phyloP scores from a whole-genome alignment of 2,888 invertebrate genomes.

The Tholera decimalis region DNA sequence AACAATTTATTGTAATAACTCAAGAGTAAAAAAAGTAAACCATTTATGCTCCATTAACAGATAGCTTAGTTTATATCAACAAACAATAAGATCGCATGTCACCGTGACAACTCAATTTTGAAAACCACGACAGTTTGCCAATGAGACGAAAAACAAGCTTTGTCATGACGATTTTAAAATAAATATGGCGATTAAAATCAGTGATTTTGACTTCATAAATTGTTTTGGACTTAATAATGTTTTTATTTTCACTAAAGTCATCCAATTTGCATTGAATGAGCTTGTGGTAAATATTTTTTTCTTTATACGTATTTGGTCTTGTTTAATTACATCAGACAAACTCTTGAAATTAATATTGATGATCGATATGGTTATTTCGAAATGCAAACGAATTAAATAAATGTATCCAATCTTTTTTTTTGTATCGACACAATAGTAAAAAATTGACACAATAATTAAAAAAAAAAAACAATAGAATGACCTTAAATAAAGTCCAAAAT shows the following conservation, averaged over 20 bases:
- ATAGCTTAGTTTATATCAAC: conserved; percentile 34
- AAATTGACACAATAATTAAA: no score
- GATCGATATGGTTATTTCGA: neutral
- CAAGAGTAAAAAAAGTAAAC: conserved; percentile 42
- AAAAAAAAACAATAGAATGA: no score
- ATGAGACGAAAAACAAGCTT: conserved; percentile 28
- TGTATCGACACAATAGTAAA: no score
- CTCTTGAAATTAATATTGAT: neutral
- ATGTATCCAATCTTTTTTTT: no score
- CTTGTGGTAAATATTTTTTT: neutral
- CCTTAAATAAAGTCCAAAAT: no score
- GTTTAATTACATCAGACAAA: neutral
- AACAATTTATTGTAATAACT: neutral
- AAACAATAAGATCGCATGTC: conserved; percentile 39
- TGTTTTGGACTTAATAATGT: conserved; percentile 7
- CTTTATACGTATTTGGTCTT: neutral
- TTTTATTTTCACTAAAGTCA: conserved; percentile 16
- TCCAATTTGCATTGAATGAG: conserved; percentile 35
- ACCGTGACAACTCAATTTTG: conserved; percentile 40
- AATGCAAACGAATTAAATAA: neutral
- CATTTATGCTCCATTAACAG: conserved; percentile 39
- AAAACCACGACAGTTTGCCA: conserved; percentile 33
- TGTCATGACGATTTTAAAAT: conserved; percentile 50
- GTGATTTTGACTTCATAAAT: conserved; percentile 41
- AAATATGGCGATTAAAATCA: conserved; percentile 45